Percentiles rank a stretch among this genome's conserved stretches.
phyloP scores from a whole-genome alignment of 1,140 invertebrate species.

The Drosophila nannoptera region DNA sequence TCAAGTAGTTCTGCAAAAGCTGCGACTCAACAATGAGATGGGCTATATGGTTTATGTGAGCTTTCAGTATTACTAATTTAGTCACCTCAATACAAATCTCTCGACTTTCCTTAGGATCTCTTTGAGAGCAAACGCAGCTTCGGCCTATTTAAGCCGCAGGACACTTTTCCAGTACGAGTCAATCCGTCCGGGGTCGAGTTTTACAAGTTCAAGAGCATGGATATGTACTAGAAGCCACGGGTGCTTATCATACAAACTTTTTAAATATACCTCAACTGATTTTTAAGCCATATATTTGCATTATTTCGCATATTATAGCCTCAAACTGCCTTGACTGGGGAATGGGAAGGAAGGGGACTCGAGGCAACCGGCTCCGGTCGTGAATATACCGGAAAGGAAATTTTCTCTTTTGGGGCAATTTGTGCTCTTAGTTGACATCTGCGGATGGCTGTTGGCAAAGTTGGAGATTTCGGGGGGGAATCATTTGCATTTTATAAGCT shows the following conservation, averaged over 20 bases:
- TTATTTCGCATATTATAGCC: background rate
- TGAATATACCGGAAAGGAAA: slow-evolving; percentile 15
- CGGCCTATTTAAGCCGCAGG: slow-evolving; percentile 43
- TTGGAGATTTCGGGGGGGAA: slow-evolving; percentile 28
- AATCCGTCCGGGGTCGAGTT: slow-evolving; percentile 54
- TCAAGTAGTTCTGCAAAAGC: slow-evolving; percentile 1
- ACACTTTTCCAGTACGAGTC: slow-evolving; percentile 40
- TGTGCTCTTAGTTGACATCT: background rate
- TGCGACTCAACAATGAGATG: slow-evolving; percentile 32
- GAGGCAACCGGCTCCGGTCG: background rate
- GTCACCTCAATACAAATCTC: too few relatives aligned
- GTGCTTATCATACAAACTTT: background rate
- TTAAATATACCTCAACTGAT: background rate
- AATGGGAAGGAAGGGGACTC: too few relatives aligned
- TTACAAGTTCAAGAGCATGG: slow-evolving; percentile 43
- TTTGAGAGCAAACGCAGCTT: slow-evolving; percentile 32
- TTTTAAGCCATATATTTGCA: background rate
- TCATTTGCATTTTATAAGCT: slow-evolving; percentile 44
- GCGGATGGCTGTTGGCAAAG: slow-evolving; percentile 6
- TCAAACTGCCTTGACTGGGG: background rate
- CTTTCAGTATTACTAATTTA: too few relatives aligned
- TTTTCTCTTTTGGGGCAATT: slow-evolving; percentile 50
- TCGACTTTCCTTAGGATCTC: slow-evolving; percentile 36
- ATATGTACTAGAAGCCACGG: slow-evolving; percentile 14
- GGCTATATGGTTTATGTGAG: slow-evolving; percentile 51